phyloP scores from a whole-genome alignment of 1,140 invertebrate species.

The Drosophila lini region DNA sequence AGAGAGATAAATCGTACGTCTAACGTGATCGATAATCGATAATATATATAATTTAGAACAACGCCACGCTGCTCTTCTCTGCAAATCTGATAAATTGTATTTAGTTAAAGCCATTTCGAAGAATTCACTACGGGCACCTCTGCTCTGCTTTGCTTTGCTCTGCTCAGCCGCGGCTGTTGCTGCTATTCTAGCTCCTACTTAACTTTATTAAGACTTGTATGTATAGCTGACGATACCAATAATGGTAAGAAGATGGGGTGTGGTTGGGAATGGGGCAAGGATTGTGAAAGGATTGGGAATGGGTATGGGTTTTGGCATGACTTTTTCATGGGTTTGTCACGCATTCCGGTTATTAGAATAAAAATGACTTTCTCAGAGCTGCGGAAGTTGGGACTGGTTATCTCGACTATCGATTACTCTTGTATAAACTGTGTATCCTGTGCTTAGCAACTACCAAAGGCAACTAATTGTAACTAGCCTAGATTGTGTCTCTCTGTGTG shows the following conservation, averaged over 20 bases:
- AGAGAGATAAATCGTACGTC: conserved; percentile 43
- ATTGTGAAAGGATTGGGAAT: background rate
- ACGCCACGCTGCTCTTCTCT: conserved; percentile 9
- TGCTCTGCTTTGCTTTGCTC: conserved; percentile 4
- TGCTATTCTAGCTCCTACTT: conserved; percentile 27
- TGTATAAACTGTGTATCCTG: conserved; percentile 54
- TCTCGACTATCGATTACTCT: conserved; percentile 26
- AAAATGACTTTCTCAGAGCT: background rate
- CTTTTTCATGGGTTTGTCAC: background rate
- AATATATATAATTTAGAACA: conserved; percentile 29
- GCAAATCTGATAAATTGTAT: conserved; percentile 60
- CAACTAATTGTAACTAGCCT: conserved; percentile 55
- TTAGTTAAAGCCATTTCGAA: conserved; percentile 81
- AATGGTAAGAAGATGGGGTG: background rate
- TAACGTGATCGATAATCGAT: conserved; percentile 27
- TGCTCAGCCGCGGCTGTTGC: background rate
- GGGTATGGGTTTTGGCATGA: background rate
- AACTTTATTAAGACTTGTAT: conserved; percentile 45
- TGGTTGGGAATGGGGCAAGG: background rate
- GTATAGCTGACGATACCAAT: conserved; percentile 32
- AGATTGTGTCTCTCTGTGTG: conserved; percentile 30
- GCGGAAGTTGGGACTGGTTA: background rate
- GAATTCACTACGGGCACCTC: conserved; percentile 78
- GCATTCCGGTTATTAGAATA: background rate
- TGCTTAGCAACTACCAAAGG: conserved; percentile 53